These are phyloP conservation scores for Menidia menidia DNA, from an alignment of 2,797 vertebrate genomes.

Conservation along the genomic window DNA sequence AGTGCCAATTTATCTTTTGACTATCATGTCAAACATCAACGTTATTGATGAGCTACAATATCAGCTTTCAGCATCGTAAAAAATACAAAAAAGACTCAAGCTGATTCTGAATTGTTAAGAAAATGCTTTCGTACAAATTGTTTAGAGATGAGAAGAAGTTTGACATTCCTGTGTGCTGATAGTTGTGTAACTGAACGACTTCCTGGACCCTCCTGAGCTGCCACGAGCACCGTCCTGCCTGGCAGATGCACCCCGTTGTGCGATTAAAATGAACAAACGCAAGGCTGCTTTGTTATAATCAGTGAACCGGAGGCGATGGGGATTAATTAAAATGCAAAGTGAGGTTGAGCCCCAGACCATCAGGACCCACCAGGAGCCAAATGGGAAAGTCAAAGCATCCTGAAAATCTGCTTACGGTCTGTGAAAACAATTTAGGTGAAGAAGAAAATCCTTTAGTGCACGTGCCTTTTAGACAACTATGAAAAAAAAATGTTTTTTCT, in stretches of 20 bases:
- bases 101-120: background rate
- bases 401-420: conserved; percentile 56
- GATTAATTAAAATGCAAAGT: conserved; percentile 72
- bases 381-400: conserved; percentile 48
- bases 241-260: conserved; percentile 48
- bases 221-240: conserved; percentile 22
- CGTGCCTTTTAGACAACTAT: background rate
- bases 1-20: conserved; percentile 27
- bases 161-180: conserved; percentile 10
- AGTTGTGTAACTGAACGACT: conserved; percentile 28
- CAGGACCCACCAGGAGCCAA: conserved; percentile 46
- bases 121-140: background rate
- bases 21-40: conserved; percentile 6
- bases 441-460: conserved; percentile 28
- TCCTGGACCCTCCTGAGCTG: conserved; percentile 26
- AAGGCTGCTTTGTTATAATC: conserved; percentile 46
- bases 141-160: conserved; percentile 13
- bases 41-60: conserved; percentile 31
- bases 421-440: conserved; percentile 25
- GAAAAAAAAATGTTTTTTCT: background rate
- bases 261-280: conserved; percentile 44
- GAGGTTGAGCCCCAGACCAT: conserved; percentile 52
- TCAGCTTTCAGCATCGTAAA: background rate
- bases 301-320: conserved; percentile 51
- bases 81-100: background rate